Conservation (phyloP, 2,113 vertebrate species). For the Ailuropoda melanoleuca region DNA sequence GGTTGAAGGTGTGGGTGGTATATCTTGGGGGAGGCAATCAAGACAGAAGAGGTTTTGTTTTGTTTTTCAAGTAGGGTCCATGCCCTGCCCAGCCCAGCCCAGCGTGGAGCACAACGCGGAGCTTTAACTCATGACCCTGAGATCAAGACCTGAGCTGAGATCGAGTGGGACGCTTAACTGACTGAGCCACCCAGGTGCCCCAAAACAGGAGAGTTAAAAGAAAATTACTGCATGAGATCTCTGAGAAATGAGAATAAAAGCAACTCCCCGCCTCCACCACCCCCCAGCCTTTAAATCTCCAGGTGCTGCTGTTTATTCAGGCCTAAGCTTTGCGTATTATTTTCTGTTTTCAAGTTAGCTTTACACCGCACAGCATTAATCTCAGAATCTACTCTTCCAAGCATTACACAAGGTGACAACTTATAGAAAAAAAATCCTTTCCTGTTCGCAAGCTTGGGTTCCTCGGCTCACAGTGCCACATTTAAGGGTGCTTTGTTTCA, state of each 20-base stretch:
- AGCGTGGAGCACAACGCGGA: background rate
- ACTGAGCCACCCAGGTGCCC: background rate
- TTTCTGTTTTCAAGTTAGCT: conserved; percentile 65
- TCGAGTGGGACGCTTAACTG: background rate
- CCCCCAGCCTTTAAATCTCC: background rate
- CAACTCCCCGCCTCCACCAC: background rate
- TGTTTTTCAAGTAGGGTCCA: background rate
- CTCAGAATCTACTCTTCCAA: conserved; percentile 62
- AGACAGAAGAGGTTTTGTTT: background rate
- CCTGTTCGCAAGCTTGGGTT: conserved; percentile 36
- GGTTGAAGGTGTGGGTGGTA: background rate
- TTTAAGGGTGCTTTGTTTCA: conserved; percentile 57
- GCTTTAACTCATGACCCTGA: background rate
- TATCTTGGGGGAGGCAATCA: background rate
- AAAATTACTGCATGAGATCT: background rate
- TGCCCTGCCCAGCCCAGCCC: background rate
- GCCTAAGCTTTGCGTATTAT: conserved; percentile 58
- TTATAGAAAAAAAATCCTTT: conserved; percentile 52
- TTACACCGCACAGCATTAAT: conserved; percentile 52
- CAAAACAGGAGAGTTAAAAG: background rate
- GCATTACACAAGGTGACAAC: conserved; percentile 62
- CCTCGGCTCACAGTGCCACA: conserved; percentile 1
- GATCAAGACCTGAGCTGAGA: background rate
- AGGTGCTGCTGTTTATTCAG: conserved; percentile 54
- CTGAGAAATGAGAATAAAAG: background rate